Evolutionary conservation across 2,888 invertebrate species (phyloP).

Genomic region (Choreutis nemorana): DNA sequence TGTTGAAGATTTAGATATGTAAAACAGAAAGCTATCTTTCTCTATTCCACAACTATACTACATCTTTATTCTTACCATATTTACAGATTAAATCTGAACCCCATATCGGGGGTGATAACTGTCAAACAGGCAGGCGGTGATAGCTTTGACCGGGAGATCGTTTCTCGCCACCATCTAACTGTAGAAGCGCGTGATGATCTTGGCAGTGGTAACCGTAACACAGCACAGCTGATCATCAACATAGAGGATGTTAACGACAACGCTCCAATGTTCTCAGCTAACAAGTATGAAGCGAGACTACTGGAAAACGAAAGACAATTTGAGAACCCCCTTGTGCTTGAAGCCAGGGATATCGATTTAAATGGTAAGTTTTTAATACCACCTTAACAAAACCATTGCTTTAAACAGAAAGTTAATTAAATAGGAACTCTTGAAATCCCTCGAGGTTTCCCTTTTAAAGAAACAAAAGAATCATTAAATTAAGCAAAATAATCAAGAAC

Average conservation of each 20-base stretch:
- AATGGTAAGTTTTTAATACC: constrained; percentile 65
- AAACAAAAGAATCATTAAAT: too few species aligned
- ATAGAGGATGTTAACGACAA: constrained; percentile 92
- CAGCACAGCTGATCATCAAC: constrained; percentile 82
- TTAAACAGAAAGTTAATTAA: too few species aligned
- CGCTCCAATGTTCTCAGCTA: constrained; percentile 83
- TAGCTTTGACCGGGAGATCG: constrained; percentile 85
- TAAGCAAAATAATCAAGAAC: too few species aligned
- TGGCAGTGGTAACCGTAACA: constrained; percentile 80
- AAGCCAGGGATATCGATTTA: constrained; percentile 85
- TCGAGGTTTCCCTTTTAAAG: too few species aligned
- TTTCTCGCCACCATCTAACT: constrained; percentile 83
- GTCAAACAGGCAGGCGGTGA: constrained; percentile 78
- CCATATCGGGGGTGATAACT: constrained; percentile 83
- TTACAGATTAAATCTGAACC: constrained; percentile 79
- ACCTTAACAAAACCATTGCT: not conserved
- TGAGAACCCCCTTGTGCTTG: constrained; percentile 77
- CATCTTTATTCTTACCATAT: too few species aligned
- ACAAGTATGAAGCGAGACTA: constrained; percentile 82
- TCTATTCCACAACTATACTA: not conserved
- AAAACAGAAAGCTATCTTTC: not conserved
- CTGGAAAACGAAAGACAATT: constrained; percentile 84
- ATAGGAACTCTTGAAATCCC: too few species aligned
- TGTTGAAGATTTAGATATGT: not conserved
- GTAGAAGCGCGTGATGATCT: constrained; percentile 91